These are phyloP conservation scores for Whitmania pigra DNA, from an alignment of 1,140 invertebrate genomes.

Conservation along the genomic window DNA sequence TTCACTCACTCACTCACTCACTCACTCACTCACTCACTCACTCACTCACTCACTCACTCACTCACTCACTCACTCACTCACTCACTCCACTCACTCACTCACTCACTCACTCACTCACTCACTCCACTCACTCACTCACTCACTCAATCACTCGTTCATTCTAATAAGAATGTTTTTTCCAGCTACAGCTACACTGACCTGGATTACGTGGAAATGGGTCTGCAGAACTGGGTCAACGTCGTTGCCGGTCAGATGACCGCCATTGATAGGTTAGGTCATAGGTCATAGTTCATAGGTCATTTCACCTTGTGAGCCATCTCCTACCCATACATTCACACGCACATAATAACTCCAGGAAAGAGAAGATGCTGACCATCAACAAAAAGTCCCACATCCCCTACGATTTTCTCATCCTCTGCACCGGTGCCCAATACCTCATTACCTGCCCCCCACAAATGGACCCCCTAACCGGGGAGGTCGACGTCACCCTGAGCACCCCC, in stretches of 20 bases:
- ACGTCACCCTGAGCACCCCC: slow-evolving; percentile 26
- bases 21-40: slow-evolving; percentile 19
- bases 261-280: slow-evolving; percentile 32
- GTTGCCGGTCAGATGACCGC: slow-evolving; percentile 41
- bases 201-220: slow-evolving; percentile 34
- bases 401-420: slow-evolving; percentile 40
- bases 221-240: slow-evolving; percentile 39
- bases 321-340: background rate
- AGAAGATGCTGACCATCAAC: slow-evolving; percentile 39
- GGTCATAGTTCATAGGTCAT: background rate
- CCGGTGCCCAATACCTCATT: slow-evolving; percentile 39
- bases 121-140: slow-evolving; percentile 21
- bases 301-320: too few species aligned
- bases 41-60: slow-evolving; percentile 21
- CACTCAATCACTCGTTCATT: background rate
- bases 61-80: slow-evolving; percentile 21
- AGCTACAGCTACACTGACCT: slow-evolving; percentile 35
- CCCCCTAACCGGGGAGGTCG: slow-evolving; percentile 27
- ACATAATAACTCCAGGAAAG: slow-evolving; percentile 28
- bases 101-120: background rate
- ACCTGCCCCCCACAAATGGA: slow-evolving; percentile 31
- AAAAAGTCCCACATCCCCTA: slow-evolving; percentile 34
- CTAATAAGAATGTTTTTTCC: background rate
- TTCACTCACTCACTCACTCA: slow-evolving; percentile 15
- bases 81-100: slow-evolving; percentile 21